Evolutionary conservation across 2,797 vertebrate species (phyloP).

Genomic region (Diplodus sargus): DNA sequence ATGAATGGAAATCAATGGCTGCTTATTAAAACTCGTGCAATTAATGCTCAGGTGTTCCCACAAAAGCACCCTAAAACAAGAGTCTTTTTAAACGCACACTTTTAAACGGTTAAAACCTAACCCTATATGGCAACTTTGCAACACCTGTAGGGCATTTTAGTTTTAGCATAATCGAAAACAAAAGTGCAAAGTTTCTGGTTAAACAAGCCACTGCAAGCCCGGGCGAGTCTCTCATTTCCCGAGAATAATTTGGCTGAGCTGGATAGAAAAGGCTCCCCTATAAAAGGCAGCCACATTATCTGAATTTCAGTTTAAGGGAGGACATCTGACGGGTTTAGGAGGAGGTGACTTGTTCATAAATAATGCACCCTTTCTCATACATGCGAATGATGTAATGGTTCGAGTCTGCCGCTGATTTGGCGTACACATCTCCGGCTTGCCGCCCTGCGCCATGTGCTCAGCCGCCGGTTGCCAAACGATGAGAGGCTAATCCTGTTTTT

Average conservation of each 20-base stretch:
- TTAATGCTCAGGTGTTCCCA: too few relatives aligned
- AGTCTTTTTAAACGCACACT: not conserved
- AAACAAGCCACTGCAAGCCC: too few relatives aligned
- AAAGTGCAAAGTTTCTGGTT: too few relatives aligned
- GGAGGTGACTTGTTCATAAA: constrained; percentile 52
- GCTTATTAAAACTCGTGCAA: not conserved
- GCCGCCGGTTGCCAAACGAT: constrained; percentile 72
- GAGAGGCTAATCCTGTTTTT: constrained; percentile 79
- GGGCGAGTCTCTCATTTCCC: not conserved
- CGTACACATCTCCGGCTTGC: constrained; percentile 40
- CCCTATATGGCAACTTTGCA: not conserved
- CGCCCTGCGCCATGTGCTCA: constrained; percentile 85
- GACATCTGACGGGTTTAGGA: not conserved
- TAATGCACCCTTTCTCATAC: constrained; percentile 65
- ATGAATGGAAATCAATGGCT: not conserved
- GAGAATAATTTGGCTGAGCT: not conserved
- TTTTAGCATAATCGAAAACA: not conserved
- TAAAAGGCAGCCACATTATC: not conserved
- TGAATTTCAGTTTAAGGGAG: not conserved
- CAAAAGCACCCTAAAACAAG: not conserved
- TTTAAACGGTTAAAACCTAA: too few relatives aligned
- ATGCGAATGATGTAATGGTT: constrained; percentile 80
- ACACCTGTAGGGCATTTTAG: constrained; percentile 12
- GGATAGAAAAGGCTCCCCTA: not conserved
- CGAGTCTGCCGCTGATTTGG: constrained; percentile 67